These are phyloP conservation scores for Danio albolineatus DNA, from an alignment of 2,797 vertebrate species.

Conservation along the genomic window DNA sequence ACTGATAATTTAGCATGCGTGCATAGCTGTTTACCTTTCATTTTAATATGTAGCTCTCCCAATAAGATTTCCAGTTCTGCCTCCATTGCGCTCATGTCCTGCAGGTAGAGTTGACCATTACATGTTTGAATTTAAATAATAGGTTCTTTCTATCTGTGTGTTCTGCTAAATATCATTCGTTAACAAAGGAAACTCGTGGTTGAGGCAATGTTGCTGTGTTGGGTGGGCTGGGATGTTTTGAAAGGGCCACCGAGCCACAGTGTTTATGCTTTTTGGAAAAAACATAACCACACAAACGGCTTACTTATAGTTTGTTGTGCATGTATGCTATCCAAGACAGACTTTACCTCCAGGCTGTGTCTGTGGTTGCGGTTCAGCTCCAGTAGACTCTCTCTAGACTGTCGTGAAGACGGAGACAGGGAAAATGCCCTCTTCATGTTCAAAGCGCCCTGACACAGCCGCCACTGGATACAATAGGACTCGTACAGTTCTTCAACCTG, in stretches of 20 bases:
- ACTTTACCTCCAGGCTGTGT: conserved; percentile 80
- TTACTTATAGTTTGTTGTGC: conserved; percentile 17
- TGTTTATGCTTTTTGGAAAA: conserved; percentile 1
- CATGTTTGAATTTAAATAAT: not conserved
- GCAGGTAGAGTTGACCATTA: conserved; percentile 31
- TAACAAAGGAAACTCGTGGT: not conserved
- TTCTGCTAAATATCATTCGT: not conserved
- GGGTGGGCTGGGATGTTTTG: not conserved
- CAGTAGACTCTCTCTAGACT: conserved; percentile 91
- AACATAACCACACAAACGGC: not conserved
- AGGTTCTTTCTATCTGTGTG: not conserved
- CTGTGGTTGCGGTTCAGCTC: conserved; percentile 90
- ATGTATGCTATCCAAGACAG: not conserved
- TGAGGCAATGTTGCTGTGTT: not conserved
- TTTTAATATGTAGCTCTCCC: conserved; percentile 94
- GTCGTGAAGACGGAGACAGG: conserved; percentile 84
- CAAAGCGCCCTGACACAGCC: conserved; percentile 88
- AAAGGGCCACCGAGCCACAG: not conserved
- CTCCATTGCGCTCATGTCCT: conserved; percentile 96
- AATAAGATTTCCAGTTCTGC: conserved; percentile 90
- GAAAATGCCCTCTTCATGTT: conserved; percentile 95
- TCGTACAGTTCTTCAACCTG: conserved; percentile 96
- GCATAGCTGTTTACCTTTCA: conserved; percentile 86
- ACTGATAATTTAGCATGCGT: not conserved
- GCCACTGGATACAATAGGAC: conserved; percentile 92